A percentile compares a stretch with the other conserved stretches of the same genome.
Evolutionary conservation across 2,888 invertebrate species (phyloP).

Genomic region (Xanthorhoe spadicearia): DNA sequence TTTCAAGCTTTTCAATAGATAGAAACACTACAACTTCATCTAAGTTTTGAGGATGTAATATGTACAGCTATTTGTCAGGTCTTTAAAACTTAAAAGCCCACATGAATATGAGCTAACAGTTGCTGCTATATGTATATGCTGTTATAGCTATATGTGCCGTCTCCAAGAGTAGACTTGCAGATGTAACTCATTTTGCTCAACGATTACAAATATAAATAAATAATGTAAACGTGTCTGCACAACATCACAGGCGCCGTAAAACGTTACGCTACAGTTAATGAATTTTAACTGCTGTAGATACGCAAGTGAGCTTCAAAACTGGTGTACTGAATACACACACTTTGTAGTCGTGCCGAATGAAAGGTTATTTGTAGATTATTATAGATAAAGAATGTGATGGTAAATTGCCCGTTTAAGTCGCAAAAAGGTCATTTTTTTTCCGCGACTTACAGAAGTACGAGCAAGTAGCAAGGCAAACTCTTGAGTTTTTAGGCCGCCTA

Average conservation of each 20-base stretch:
- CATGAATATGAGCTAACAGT: not conserved
- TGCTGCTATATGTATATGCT: not conserved
- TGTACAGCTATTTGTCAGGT: not conserved
- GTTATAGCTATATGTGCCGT: not conserved
- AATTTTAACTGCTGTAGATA: slow-evolving; percentile 39
- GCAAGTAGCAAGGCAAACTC: too few relatives aligned
- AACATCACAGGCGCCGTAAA: slow-evolving; percentile 47
- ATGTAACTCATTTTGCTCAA: not conserved
- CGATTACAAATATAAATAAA: slow-evolving; percentile 53
- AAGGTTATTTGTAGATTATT: not conserved
- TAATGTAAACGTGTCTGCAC: slow-evolving; percentile 43
- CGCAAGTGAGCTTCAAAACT: slow-evolving; percentile 22
- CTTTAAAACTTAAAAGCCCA: not conserved
- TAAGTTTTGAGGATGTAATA: not conserved
- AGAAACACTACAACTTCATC: too few relatives aligned
- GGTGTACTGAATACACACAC: slow-evolving; percentile 6
- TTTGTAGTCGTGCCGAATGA: not conserved
- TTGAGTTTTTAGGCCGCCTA: too few relatives aligned
- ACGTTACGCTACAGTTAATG: slow-evolving; percentile 41
- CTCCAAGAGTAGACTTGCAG: not conserved
- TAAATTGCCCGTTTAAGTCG: too few relatives aligned
- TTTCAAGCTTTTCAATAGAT: too few relatives aligned
- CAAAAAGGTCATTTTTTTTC: too few relatives aligned
- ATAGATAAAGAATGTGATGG: not conserved
- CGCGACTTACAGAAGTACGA: too few relatives aligned